Evolutionary conservation across 2,797 vertebrate genomes (phyloP).

Genomic region (Gymnodraco acuticeps): DNA sequence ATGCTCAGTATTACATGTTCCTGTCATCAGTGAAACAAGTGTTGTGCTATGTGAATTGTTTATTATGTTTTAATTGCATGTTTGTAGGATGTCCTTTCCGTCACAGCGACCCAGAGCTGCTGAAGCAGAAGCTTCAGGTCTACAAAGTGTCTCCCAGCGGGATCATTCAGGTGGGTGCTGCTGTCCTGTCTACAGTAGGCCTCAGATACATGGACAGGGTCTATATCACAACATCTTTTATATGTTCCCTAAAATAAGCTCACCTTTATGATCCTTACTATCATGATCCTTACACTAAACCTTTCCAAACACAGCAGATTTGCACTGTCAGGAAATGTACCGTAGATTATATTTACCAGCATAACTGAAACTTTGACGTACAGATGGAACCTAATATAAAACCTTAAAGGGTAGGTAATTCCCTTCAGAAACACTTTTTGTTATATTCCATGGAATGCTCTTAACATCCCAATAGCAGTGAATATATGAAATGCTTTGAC

Average conservation of each 20-base stretch:
- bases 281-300: too few relatives aligned
- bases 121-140: slow-evolving; percentile 95
- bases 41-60: background rate
- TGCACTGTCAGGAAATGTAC: too few relatives aligned
- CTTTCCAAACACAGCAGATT: too few relatives aligned
- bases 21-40: background rate
- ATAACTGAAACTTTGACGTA: background rate
- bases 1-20: slow-evolving; percentile 60
- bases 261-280: too few relatives aligned
- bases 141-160: slow-evolving; percentile 90
- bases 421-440: background rate
- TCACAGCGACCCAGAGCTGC: slow-evolving; percentile 93
- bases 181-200: background rate
- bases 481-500: too few relatives aligned
- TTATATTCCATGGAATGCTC: too few relatives aligned
- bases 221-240: too few relatives aligned
- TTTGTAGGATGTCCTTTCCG: slow-evolving; percentile 95
- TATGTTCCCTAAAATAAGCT: too few relatives aligned
- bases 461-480: too few relatives aligned
- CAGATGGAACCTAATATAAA: background rate
- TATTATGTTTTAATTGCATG: background rate
- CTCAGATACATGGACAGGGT: background rate
- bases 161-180: slow-evolving; percentile 86
- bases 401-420: too few relatives aligned
- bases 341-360: too few relatives aligned